These are phyloP conservation scores for Lypha dubia DNA, from an alignment of 2,888 invertebrate genomes.

Conservation along the genomic window DNA sequence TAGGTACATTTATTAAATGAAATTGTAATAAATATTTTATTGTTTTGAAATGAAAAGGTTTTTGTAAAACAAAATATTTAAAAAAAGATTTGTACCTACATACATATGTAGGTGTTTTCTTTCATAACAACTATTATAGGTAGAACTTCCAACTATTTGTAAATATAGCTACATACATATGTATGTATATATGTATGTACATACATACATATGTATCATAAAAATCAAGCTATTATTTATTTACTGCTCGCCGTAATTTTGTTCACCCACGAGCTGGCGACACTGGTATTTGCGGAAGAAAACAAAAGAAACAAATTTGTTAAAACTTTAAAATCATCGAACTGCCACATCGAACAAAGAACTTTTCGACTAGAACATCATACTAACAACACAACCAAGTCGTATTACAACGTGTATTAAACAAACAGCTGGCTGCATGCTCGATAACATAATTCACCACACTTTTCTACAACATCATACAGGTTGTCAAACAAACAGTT, in stretches of 20 bases:
- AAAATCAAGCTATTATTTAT: too few species aligned
- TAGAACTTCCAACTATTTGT: too few species aligned
- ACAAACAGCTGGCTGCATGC: slow-evolving; percentile 39
- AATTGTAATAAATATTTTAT: too few species aligned
- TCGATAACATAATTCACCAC: slow-evolving; percentile 39
- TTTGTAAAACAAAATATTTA: too few species aligned
- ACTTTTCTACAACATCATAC: slow-evolving; percentile 36
- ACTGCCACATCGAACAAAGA: slow-evolving; percentile 26
- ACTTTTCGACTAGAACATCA: slow-evolving; percentile 5
- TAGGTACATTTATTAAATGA: too few species aligned
- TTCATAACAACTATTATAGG: too few species aligned
- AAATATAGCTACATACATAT: too few species aligned
- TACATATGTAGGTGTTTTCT: too few species aligned
- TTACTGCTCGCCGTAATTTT: too few species aligned
- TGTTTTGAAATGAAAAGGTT: too few species aligned
- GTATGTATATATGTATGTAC: not conserved
- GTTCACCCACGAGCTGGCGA: too few species aligned
- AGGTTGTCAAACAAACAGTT: slow-evolving; percentile 69
- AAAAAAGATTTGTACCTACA: too few species aligned
- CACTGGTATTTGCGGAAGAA: not conserved
- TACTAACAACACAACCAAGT: slow-evolving; percentile 40
- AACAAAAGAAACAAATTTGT: not conserved
- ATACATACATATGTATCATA: not conserved
- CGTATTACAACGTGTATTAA: slow-evolving; percentile 31
- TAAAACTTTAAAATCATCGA: slow-evolving; percentile 54